Conservation (phyloP, 1,140 invertebrate species). For the Drosophila santomea region DNA sequence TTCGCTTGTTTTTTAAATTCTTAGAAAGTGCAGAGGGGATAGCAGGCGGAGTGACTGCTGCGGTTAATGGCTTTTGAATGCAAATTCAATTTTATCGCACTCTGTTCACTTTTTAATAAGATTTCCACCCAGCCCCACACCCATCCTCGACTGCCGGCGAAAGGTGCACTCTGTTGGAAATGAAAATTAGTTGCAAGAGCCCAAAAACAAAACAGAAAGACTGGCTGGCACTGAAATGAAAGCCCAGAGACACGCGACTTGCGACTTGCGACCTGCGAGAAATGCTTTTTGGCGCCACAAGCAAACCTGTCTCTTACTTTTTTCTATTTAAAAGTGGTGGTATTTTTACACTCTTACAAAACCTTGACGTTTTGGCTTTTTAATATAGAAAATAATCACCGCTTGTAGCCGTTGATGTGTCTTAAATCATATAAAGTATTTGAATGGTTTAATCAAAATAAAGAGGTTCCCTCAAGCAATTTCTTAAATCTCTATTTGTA, state of each 20-base stretch:
- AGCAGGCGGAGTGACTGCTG: slow-evolving; percentile 75
- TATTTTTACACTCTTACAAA: slow-evolving; percentile 37
- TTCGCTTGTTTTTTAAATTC: slow-evolving; percentile 55
- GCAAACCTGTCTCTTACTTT: slow-evolving; percentile 54
- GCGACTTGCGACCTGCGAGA: slow-evolving; percentile 65
- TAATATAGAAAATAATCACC: not conserved
- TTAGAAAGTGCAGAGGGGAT: slow-evolving; percentile 29
- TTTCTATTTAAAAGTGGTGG: slow-evolving; percentile 47
- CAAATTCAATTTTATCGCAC: slow-evolving; percentile 85
- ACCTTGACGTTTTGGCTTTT: not conserved
- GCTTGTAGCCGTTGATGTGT: no score
- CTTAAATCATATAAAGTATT: no score
- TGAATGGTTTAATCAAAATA: no score
- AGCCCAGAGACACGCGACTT: slow-evolving; percentile 73
- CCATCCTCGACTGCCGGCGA: slow-evolving; percentile 35
- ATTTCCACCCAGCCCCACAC: slow-evolving; percentile 52
- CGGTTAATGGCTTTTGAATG: slow-evolving; percentile 85
- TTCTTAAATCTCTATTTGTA: no score
- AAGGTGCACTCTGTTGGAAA: slow-evolving; percentile 80
- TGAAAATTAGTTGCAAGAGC: slow-evolving; percentile 81
- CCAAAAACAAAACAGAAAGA: slow-evolving; percentile 45
- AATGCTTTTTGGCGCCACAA: slow-evolving; percentile 79
- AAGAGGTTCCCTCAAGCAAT: no score
- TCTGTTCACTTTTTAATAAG: slow-evolving; percentile 84
- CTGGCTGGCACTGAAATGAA: slow-evolving; percentile 34